Evolutionary conservation across 2,113 vertebrate species (phyloP), one percentile per base, ranked within the genome.

Genomic region (Columbina picui): DNA sequence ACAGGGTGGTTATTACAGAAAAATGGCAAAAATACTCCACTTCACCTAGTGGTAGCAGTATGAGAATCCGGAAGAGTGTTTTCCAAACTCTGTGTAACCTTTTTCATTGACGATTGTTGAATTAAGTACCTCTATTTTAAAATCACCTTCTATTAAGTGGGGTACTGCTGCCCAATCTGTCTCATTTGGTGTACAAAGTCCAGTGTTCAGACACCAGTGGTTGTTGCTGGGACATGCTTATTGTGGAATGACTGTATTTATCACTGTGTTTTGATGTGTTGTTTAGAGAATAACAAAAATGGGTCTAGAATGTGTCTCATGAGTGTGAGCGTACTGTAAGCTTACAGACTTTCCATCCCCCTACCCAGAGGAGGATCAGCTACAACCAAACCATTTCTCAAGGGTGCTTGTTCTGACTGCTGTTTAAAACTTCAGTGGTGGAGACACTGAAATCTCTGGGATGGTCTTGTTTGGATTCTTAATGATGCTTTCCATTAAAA

Each of bases 1-100:
- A 82, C 89, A 65, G 69, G 84, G 70, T 76, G 65, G 49, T 95
- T 82, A 34, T 43, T 79, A 57, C 22, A 92, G 81, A 79, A 93
- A 83, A 14, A 56, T 2, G 6, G 12, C 26, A 85, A 52, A 83
- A 87, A 45, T 27, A n/a, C 12, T 76, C 34, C 19, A 68, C 30
- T 87, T 74, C 52, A 63, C 45, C 34, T 56, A 23, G 49, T n/a
- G 45, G n/a, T 74, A 47, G 39, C 52, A 22, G 15, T 55, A 10
- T 56, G 87, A 86, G 8, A 74, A 70, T 26, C n/a, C 0, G 2
- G 23, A 68, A 49, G 5, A 82, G 9, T 10, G 21, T 69, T 91
- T 94, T 86, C 56, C 29, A 36, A 52, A 39, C 29, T 36, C 18
- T 22, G 67, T 30, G 13, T 47, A 52, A n/a, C 4, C 5, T 86